Base-by-base conservation (phyloP, 2,797 vertebrate genomes). In the Pseudochromis fuscus region DNA sequence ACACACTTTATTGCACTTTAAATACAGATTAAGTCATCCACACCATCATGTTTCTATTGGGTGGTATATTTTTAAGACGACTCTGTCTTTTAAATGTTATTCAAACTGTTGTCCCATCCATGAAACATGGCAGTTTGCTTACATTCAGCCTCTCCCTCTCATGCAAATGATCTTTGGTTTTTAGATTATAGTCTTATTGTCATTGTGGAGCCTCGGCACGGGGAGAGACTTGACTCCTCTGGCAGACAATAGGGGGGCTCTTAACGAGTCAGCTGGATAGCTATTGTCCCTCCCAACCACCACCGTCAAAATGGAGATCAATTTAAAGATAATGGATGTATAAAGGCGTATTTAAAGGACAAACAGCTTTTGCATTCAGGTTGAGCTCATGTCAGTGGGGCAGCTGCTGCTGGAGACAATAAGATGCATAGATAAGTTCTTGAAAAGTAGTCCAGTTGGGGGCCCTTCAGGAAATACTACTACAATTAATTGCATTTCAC, bases 221-320 rank as follows among this genome's bases (percentile, higher is more conserved):
- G 69, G 82, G 68, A 72, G 25, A 68, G 72, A 38, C 82, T 90
- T 81, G 73, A 87, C 80, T 88, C 77, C 70, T 46, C 66, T 69
- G 76, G 66, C 65, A 82, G 82, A 91, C 92, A 93, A 88, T 82
- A 44, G 76, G 74, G 68, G 59, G 72, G 53, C 79, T 81, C 77
- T 89, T 82, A 83, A 79, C 79, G 13, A 66, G 79, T 82, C 90
- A 88, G 89, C 86, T 92, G 88, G 91, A 74, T 52, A 50, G 63
- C 88, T 50, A 82, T 93, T 92, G 88, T 92, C 44, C 46, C 23
- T 45, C 40, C 46, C 46, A 56, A 40, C 11, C 31, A 30, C 58
- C 61, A 78, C 75, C 69, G 67, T 84, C 64, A 74, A 53, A 79
- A 77, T 86, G 62, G 62, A 84, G 80, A 56, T 68, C 53, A 59